Conservation (phyloP, 1,140 invertebrate genomes). For the Cydia strobilella region DNA sequence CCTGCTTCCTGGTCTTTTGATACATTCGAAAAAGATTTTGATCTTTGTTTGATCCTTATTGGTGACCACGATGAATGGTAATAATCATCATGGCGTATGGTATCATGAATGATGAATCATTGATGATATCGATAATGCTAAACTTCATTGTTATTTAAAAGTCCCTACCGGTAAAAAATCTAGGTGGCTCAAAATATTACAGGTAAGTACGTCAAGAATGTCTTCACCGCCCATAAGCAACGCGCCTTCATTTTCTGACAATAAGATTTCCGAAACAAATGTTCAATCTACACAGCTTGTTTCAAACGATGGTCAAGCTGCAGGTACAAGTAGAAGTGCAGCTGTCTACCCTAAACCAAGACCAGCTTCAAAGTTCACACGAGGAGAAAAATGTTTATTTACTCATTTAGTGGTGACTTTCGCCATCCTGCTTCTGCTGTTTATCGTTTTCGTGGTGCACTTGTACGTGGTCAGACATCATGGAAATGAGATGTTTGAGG, state of each 20-base stretch:
- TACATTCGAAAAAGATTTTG: too few species aligned
- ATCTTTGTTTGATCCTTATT: too few species aligned
- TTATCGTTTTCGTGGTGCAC: slow-evolving; percentile 53
- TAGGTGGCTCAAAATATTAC: background rate
- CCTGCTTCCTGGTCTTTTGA: too few species aligned
- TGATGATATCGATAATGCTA: too few species aligned
- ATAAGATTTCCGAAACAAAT: background rate
- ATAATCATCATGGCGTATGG: too few species aligned
- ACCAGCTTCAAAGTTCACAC: slow-evolving; percentile 54
- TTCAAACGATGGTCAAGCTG: background rate
- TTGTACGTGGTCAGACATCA: slow-evolving; percentile 47
- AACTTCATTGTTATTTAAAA: background rate
- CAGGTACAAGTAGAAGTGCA: background rate
- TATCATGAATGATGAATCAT: too few species aligned
- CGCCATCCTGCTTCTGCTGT: slow-evolving; percentile 42
- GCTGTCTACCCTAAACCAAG: background rate
- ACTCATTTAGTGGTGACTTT: slow-evolving; percentile 55
- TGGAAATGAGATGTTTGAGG: slow-evolving; percentile 35
- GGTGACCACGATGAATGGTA: too few species aligned
- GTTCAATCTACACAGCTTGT: background rate
- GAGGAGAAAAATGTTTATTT: slow-evolving; percentile 66
- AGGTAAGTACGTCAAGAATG: background rate
- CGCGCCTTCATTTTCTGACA: background rate
- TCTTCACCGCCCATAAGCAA: background rate
- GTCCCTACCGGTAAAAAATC: background rate